phyloP scores from a whole-genome alignment of 1,140 invertebrate genomes.

The Hesperophylax magnus region DNA sequence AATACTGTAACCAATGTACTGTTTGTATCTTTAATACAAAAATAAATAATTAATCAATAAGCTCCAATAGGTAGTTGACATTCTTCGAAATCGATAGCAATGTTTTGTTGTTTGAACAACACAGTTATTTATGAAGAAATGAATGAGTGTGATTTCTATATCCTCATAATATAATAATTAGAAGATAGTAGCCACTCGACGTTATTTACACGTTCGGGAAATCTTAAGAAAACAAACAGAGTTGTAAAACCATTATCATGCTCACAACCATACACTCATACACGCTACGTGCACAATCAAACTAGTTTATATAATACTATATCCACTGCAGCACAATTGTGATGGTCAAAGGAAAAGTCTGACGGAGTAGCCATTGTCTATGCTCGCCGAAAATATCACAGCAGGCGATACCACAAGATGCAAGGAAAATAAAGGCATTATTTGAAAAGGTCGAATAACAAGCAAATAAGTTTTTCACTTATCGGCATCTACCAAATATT shows the following conservation, averaged over 20 bases:
- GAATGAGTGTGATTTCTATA: neutral
- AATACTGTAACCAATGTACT: too few relatives aligned
- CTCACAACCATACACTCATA: neutral
- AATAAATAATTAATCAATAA: too few relatives aligned
- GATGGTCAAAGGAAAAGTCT: constrained; percentile 18
- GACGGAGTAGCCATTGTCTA: constrained; percentile 45
- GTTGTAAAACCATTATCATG: neutral
- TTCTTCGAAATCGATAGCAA: too few relatives aligned
- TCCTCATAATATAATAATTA: neutral
- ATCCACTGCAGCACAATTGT: neutral
- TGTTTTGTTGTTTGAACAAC: too few relatives aligned
- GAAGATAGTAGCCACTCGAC: neutral
- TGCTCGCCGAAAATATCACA: constrained; percentile 13
- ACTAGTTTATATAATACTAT: neutral
- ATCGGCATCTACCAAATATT: neutral
- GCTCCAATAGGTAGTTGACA: too few relatives aligned
- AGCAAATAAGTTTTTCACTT: neutral
- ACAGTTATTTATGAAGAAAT: too few relatives aligned
- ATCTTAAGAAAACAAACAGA: constrained; percentile 1
- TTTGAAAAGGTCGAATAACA: neutral
- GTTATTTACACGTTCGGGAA: constrained; percentile 1
- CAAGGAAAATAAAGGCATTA: neutral
- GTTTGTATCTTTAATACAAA: too few relatives aligned
- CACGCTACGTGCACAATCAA: neutral
- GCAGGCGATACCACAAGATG: neutral